A percentile compares a stretch with the other conserved stretches of the same genome.
Conservation (phyloP, 1,140 invertebrate species). For the Papilio dardanus region DNA sequence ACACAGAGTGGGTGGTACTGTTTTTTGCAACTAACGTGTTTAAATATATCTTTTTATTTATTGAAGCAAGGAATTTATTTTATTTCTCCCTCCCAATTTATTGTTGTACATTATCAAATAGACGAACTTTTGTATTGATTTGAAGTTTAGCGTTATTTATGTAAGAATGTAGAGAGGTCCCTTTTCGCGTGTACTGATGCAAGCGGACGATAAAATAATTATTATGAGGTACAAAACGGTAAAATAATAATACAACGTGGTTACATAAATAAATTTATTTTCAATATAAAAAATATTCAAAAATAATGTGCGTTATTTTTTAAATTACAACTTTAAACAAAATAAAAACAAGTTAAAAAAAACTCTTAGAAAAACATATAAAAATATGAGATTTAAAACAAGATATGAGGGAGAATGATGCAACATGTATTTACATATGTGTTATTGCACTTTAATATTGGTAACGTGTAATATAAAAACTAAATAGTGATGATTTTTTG, state of each 20-base stretch:
- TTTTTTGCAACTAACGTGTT: slow-evolving; percentile 26
- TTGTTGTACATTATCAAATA: neutral
- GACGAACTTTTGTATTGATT: too few relatives aligned
- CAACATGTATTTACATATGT: neutral
- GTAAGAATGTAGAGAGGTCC: neutral
- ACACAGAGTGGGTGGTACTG: slow-evolving; percentile 2
- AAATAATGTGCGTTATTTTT: slow-evolving; percentile 12
- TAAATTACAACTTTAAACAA: neutral
- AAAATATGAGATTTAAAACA: slow-evolving; percentile 4
- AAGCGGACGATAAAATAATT: neutral
- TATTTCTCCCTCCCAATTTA: neutral
- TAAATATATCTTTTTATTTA: slow-evolving; percentile 33
- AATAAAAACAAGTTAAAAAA: neutral
- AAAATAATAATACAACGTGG: neutral
- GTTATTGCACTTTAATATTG: slow-evolving; percentile 29
- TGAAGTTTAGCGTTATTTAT: too few relatives aligned
- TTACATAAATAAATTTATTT: slow-evolving; percentile 5
- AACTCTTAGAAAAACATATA: neutral
- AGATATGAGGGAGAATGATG: slow-evolving; percentile 5
- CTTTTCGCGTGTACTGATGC: neutral
- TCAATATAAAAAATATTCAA: slow-evolving; percentile 11
- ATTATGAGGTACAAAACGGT: too few relatives aligned
- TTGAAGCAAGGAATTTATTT: slow-evolving; percentile 11
- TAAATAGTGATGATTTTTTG: neutral
- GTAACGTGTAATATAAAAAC: slow-evolving; percentile 26